Base-by-base conservation (phyloP, 2,888 invertebrate genomes). In the Drosophila yooni region DNA sequence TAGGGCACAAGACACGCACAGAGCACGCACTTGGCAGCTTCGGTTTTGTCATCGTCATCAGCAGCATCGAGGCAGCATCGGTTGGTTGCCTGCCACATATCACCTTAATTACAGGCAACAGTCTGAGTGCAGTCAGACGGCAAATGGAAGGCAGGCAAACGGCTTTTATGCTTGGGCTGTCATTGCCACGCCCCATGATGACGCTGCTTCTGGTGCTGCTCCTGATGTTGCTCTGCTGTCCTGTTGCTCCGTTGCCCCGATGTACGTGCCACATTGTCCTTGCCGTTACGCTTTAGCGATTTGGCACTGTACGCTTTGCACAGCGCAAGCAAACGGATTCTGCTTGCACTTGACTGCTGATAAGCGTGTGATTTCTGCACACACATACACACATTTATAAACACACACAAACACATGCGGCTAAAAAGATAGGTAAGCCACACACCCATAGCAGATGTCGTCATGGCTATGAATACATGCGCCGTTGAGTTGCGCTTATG, bases 101-200 rank as follows among this genome's bases (percentile, higher is more conserved):
- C 89, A 89, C 89, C 89, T 89, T 89, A 91, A 89, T 89, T 91
- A 89, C 90, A 89, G 91, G 84, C 89, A 89, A 77, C 88, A 89
- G 88, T 85, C 88, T 90, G 90, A 74, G 78, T 90, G 83, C 85
- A 85, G 83, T 86, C 83, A 85, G 75, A 80, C 78, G 90, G 85
- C 86, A 85, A 85, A 85, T 82, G 83, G 85, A 88, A 86, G 83
- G 78, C 75, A 88, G 78, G 86, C 89, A 86, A 85, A 90, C 86
- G 88, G 83, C 85, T 90, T 85, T 85, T 79, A 85, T 86, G 85
- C 63, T 86, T 76, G 72, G 78, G 31, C 62, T 86, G 70, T 50
- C 81, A 80, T 74, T 84, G 76, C 83, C 78, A 81, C 63, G 50
- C 67, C 73, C 18, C 58, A 25, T 46, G 13, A 48, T 64, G 46